Evolutionary conservation across 2,888 invertebrate genomes (phyloP), one percentile per base, ranked within the genome.

Genomic region (Zygothrica quintamaculata): DNA sequence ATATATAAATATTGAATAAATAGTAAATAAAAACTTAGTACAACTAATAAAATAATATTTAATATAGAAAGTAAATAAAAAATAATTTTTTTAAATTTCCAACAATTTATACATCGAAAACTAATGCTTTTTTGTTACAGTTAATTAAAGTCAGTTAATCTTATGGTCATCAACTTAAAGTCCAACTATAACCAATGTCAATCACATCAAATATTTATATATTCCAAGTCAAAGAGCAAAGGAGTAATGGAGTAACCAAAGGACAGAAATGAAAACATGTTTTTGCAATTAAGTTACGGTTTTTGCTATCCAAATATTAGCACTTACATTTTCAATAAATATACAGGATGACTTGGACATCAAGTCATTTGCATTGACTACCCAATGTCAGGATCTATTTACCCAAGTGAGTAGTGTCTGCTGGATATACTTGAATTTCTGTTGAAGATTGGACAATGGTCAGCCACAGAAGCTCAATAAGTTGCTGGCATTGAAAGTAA

Each of bases 301-400:
- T 79, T 70, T 64, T 62, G 68, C 61, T 76, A 67, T 76, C 46
- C 78, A 82, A 87, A 85, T 84, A 82, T 87, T 87, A 51, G 71
- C 75, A 79, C 77, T 79, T 74, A 65, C 78, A 65, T 71, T 74
- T 80, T 84, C 80, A 80, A 80, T 80, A 80, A 75, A 85, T 82
- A 75, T 68, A 33, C 66, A 44, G 43, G 43, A n/a, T n/a, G n/a
- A 34, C 64, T 48, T 61, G 44, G 58, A 37, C 66, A 56, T 51
- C 69, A 53, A 60, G 75, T 80, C 62, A 84, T 77, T 77, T 84
- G 71, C 82, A 82, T 82, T 42, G 50, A 29, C 8, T 37, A 13
- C n/a, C 33, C 18, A 31, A 40, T 29, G 15, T 9, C 37, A 29
- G 44, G 39, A 62, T 51, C 25, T 51, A 61, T 66, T 66, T 71